A percentile compares a stretch with the other conserved stretches of the same genome.
Conservation (phyloP, 2,797 vertebrate genomes). For the Rhinella marina region DNA sequence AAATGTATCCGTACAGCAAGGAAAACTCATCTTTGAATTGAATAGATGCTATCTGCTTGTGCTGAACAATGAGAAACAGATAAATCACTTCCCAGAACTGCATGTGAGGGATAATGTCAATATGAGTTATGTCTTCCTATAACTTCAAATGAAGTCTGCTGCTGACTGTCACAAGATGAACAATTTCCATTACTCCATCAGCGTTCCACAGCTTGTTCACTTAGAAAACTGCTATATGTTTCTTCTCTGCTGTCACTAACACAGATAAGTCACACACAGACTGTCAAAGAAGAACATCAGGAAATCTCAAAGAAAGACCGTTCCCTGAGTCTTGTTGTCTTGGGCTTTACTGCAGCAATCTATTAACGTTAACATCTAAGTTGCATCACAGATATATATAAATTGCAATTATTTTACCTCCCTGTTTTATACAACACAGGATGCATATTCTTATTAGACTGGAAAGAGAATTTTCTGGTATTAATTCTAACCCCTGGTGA, state of each 20-base stretch:
- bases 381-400: not conserved
- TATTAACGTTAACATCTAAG: not conserved
- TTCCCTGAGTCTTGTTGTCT: not conserved
- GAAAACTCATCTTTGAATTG: slow-evolving; percentile 63
- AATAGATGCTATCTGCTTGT: slow-evolving; percentile 62
- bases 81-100: slow-evolving; percentile 63
- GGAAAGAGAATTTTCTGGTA: not conserved
- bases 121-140: slow-evolving; percentile 64
- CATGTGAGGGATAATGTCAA: slow-evolving; percentile 64
- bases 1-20: slow-evolving; percentile 61
- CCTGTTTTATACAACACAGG: not conserved
- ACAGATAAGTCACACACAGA: slow-evolving; percentile 60
- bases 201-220: slow-evolving; percentile 61
- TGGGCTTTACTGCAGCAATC: not conserved
- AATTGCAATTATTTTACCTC: not conserved
- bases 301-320: slow-evolving; percentile 19
- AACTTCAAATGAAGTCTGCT: slow-evolving; percentile 64
- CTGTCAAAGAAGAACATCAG: slow-evolving; percentile 39
- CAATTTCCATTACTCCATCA: slow-evolving; percentile 64
- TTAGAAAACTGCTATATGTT: slow-evolving; percentile 62
- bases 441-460: not conserved
- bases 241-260: slow-evolving; percentile 54
- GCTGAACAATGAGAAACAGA: slow-evolving; percentile 63
- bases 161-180: slow-evolving; percentile 63
- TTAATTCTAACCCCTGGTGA: not conserved